Evolutionary conservation across 2,888 invertebrate species (phyloP), one percentile per base, ranked within the genome.

Genomic region (Margaritifera margaritifera): DNA sequence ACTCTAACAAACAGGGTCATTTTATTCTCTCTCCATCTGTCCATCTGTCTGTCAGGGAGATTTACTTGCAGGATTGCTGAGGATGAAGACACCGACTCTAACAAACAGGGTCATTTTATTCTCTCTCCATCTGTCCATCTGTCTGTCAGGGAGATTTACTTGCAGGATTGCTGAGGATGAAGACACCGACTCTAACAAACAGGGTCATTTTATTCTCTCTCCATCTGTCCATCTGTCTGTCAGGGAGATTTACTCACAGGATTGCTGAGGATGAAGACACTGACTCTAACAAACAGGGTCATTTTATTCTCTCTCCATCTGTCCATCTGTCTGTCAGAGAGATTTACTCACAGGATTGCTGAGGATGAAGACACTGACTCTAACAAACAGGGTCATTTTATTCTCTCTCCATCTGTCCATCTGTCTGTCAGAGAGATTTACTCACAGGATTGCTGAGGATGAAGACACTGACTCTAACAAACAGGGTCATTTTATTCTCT

Each of bases 1-100:
- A 99, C 91, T 18, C 98, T 99, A 24, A 99, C 99, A 70, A 99
- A 93, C 81, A 99, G 91, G 57, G 99, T 99, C 87, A 98, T 95
- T 77, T 94, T 93, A 67, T 94, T 93, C 80, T 31, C 31, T 31
- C n/a, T n/a, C n/a, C n/a, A 6, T 31, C 4, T 31, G 31, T 31
- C 31, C 8, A 8, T 6, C 6, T 31, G 8, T 31, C n/a, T 31
- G 31, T 0, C 6, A 8, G 8, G 31, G 42, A 8, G 2, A 42
- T 24, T 20, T 63, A 86, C 90, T 84, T 80, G 91, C 94, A 5
- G 99, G 99, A 90, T 96, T 96, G 90, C 98, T 98, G 62, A 99
- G 92, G 91, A 99, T 99, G 91, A 97, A 99, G 66, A 97, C 93
- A 89, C 97, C 97, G 25, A 99, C 91, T 18, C 98, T 99, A 24